Percentiles rank a stretch among this genome's conserved stretches.
Conservation (phyloP, 1,140 invertebrate species). For the Tetranychus urticae region DNA sequence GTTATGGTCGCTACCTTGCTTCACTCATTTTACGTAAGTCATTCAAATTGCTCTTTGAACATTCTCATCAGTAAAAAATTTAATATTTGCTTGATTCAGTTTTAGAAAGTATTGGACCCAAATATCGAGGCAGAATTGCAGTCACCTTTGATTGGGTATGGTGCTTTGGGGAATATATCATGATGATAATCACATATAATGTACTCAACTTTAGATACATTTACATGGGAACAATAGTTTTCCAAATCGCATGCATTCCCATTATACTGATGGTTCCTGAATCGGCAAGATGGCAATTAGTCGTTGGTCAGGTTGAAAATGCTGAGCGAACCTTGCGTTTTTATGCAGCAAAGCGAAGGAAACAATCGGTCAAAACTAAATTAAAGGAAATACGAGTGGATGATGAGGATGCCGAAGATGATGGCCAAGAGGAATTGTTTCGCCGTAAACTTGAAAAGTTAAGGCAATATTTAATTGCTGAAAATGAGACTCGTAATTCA, state of each 20-base stretch:
- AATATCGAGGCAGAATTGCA: constrained; percentile 43
- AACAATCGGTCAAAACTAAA: neutral
- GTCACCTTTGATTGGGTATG: constrained; percentile 46
- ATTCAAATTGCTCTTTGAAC: neutral
- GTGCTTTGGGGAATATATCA: constrained; percentile 22
- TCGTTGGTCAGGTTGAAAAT: neutral
- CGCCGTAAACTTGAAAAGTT: neutral
- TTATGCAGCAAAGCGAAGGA: neutral
- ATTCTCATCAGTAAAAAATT: neutral
- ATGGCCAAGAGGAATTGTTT: neutral
- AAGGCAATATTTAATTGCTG: neutral
- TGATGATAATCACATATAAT: neutral
- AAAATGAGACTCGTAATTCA: neutral
- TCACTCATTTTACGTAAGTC: constrained; percentile 1
- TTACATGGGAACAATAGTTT: neutral
- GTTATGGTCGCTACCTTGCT: neutral
- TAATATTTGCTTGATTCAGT: constrained; percentile 22
- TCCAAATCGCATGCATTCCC: neutral
- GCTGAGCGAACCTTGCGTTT: neutral
- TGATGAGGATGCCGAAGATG: neutral
- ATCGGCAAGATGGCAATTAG: neutral
- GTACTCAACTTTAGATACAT: neutral
- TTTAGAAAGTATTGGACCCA: constrained; percentile 54
- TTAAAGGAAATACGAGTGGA: neutral
- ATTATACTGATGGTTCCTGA: neutral